A percentile compares a stretch with the other conserved stretches of the same genome.
Evolutionary conservation across 2,888 invertebrate species (phyloP).

Genomic region (Leucozona laternaria): DNA sequence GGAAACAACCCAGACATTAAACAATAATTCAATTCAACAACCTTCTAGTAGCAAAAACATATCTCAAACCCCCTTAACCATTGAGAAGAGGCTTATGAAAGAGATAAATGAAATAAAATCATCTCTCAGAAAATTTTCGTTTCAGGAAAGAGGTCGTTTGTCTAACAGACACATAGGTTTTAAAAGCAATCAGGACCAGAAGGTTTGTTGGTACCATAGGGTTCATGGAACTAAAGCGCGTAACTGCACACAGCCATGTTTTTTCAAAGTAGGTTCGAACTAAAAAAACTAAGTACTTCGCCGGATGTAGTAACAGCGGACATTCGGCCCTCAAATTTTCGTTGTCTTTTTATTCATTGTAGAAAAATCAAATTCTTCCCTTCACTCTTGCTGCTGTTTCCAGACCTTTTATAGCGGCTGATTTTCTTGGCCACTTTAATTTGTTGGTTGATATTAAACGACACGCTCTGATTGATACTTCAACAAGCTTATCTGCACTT

Average conservation of each 20-base stretch:
- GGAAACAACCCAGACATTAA: neutral
- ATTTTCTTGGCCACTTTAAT: constrained; percentile 4
- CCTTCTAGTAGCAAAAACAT: neutral
- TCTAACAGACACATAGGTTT: neutral
- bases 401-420: neutral
- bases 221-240: neutral
- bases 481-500: neutral
- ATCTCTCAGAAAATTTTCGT: neutral
- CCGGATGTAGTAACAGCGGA: constrained; percentile 1
- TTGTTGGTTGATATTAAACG: constrained; percentile 3
- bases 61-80: neutral
- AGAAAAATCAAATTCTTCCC: neutral
- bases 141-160: neutral
- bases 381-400: neutral
- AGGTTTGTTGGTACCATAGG: neutral
- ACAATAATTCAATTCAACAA: neutral
- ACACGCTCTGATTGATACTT: neutral
- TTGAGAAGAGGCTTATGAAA: neutral
- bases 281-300: constrained; percentile 6
- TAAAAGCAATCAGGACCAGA: neutral
- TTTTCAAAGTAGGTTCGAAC: neutral
- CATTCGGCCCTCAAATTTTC: constrained; percentile 1
- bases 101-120: neutral
- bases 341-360: too few relatives aligned
- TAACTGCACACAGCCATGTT: too few relatives aligned